These are phyloP conservation scores for Umimayanthus chanpuru DNA, from an alignment of 92 coral and sea anemone genomes.

Conservation along the genomic window DNA sequence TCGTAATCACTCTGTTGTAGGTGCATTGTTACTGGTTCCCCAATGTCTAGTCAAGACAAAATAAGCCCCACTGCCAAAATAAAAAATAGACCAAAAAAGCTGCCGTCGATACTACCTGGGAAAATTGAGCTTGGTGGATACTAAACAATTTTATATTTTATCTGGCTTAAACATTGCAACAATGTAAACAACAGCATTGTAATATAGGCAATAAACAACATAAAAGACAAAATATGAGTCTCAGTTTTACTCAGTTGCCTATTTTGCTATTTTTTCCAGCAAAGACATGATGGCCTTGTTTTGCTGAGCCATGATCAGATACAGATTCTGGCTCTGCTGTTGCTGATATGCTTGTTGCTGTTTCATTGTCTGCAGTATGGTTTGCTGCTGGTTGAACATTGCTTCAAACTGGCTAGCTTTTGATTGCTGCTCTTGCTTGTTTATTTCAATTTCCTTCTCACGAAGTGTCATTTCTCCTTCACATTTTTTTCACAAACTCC, in stretches of 20 bases:
- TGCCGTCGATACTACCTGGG: too few relatives aligned
- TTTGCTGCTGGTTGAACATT: conserved; percentile 11
- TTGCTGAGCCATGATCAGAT: conserved; percentile 52
- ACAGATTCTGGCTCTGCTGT: conserved; percentile 46
- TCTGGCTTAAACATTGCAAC: too few relatives aligned
- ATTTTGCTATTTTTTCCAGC: conserved; percentile 46
- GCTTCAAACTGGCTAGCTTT: conserved; percentile 16
- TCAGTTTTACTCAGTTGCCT: background rate
- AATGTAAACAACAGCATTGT: too few relatives aligned
- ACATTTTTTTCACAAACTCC: conserved; percentile 19
- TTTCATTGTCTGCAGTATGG: conserved; percentile 19
- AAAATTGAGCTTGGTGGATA: too few relatives aligned
- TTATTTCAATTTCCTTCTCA: conserved; percentile 25
- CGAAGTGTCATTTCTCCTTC: conserved; percentile 22
- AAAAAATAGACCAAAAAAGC: too few relatives aligned
- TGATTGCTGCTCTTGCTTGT: conserved; percentile 15
- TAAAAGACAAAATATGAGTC: too few relatives aligned
- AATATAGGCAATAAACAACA: too few relatives aligned
- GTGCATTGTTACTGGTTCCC: too few relatives aligned
- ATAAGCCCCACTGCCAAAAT: too few relatives aligned
- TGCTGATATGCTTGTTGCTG: conserved; percentile 39
- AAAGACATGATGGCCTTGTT: conserved; percentile 48
- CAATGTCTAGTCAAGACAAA: too few relatives aligned
- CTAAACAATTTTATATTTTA: too few relatives aligned
- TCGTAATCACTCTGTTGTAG: too few relatives aligned